phyloP scores from a whole-genome alignment of 35 echinoderm and acorn worm species.

The Lytechinus pictus region DNA sequence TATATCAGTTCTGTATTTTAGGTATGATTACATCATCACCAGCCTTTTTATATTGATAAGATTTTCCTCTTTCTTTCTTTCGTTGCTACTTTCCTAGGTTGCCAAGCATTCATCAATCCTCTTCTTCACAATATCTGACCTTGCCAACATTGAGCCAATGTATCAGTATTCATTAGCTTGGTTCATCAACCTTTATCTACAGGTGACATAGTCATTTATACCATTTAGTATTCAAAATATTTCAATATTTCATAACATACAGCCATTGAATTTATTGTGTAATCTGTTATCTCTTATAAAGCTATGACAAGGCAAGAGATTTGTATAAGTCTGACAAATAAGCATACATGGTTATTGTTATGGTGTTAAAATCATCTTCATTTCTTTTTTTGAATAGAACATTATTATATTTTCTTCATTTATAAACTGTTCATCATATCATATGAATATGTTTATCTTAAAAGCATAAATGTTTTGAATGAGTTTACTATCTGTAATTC shows the following conservation, averaged over 20 bases:
- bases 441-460: background rate
- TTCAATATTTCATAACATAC: background rate
- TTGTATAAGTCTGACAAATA: background rate
- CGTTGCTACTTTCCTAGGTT: conserved; percentile 50
- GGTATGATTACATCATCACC: too few relatives aligned
- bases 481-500: background rate
- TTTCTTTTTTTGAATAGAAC: background rate
- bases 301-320: too few relatives aligned
- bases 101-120: conserved; percentile 97
- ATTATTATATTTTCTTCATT: background rate
- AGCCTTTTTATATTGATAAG: background rate
- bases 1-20: too few relatives aligned
- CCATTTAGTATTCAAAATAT: too few relatives aligned
- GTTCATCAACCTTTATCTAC: conserved; percentile 99
- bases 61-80: conserved; percentile 29
- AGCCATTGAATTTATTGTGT: background rate
- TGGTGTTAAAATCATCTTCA: background rate
- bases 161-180: conserved; percentile 99
- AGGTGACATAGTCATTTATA: conserved; percentile 61
- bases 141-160: conserved; percentile 99
- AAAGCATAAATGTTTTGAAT: background rate
- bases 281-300: too few relatives aligned
- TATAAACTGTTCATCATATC: background rate
- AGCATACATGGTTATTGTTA: background rate
- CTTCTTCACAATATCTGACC: conserved; percentile 95